Percentiles rank a stretch among this genome's conserved stretches.
Evolutionary conservation across 2,113 vertebrate species (phyloP).

Genomic region (Peucedramus taeniatus): DNA sequence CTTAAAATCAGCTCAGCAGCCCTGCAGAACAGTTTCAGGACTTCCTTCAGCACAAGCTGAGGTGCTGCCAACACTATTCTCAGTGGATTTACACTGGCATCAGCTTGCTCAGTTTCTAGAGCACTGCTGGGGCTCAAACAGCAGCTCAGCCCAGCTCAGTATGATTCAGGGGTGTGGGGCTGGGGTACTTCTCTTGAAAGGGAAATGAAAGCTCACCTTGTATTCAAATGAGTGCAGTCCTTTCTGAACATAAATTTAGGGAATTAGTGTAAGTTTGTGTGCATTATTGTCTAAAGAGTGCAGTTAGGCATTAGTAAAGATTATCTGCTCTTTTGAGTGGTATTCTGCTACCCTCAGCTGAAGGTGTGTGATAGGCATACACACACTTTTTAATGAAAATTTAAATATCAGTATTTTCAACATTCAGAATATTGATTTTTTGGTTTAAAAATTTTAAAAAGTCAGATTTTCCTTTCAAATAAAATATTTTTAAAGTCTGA

Average conservation of each 20-base stretch:
- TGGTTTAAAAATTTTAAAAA: no score
- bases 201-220: background rate
- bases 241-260: background rate
- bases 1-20: background rate
- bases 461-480: background rate
- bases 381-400: background rate
- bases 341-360: background rate
- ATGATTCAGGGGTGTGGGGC: background rate
- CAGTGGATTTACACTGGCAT: background rate
- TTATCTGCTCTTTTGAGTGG: background rate
- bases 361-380: background rate
- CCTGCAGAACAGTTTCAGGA: background rate
- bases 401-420: background rate
- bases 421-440: background rate
- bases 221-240: background rate
- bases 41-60: background rate
- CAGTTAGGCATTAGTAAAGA: background rate
- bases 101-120: background rate
- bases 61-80: background rate
- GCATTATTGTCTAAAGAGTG: background rate
- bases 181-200: background rate
- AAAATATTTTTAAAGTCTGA: background rate
- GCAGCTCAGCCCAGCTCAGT: background rate
- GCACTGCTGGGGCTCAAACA: background rate
- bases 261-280: background rate